Evolutionary conservation across 2,797 vertebrate genomes (phyloP), one percentile per base, ranked within the genome.

Genomic region (Enteromius argenteus): DNA sequence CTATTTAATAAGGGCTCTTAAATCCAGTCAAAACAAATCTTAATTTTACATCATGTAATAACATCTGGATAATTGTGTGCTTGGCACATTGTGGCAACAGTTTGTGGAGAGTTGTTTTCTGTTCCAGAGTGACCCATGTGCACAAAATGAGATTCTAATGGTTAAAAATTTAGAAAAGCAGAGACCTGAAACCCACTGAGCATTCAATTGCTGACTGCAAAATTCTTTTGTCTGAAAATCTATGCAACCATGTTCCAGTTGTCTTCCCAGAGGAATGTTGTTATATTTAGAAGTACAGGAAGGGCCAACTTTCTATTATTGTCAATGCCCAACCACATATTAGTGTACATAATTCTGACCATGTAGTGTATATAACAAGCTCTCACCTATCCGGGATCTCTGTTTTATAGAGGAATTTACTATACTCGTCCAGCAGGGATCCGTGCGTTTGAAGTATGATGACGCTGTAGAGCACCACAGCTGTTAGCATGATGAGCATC

Each of bases 381-480:
- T 23, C 9, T 74, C 42, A 87, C 97, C 97, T 97, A 81, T 96
- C 95, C 42, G 94, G 89, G 35, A 94, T 89, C 86, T 94, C 91
- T n/a, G 89, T 95, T 90, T 92, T 92, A 60, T 98, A 97, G 32
- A 96, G 92, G 67, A 96, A 96, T 88, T 94, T 96, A 94, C 95
- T 99, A 88, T 98, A 99, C 62, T 95, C 94, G 32, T 99, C 98
- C 87, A 99, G 94, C 77, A 98, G 91, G 1, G 94, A 90, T 68
- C 97, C 96, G 0, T 98, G 97, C 17, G 97, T 99, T 91, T 99
- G 97, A 4, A 99, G 96, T 82, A 99, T 96, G 90, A 99, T 96
- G 89, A 96, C 89, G 88, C 97, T 99, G 95, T 99, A 99, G 85
- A 93, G 94, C 93, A 98, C 96, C 85, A 99, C 86, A 0, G 98